Base-by-base conservation (phyloP, 2,888 invertebrate species). In the Luperina nickerlii region DNA sequence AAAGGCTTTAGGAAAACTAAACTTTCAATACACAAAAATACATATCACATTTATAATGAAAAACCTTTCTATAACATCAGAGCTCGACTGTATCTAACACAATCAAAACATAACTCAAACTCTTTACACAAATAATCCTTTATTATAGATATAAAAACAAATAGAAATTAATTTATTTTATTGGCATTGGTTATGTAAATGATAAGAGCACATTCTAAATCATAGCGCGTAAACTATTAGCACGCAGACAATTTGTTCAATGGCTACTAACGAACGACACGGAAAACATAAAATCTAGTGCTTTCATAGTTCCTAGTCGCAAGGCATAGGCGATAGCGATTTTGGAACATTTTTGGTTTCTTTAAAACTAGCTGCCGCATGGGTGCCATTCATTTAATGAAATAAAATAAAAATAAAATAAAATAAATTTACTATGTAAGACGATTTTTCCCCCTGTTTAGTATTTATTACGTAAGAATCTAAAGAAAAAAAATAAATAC, bases 221-320 rank as follows among this genome's bases (percentile, higher is more conserved):
- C 81, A 84, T 86, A 75, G 67, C 74, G 74, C 71, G 69, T 48
- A 32, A 70, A 69, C 76, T 81, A 77, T 87, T 84, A 84, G 81
- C 81, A 84, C 86, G 88, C 81, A 80, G 67, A 80, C 86, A 90
- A 91, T 91, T 90, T 90, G 90, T 90, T 91, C 88, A 90, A 91
- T 90, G 79, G 89, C 79, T 81, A 76, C 88, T 89, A 91, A 91
- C 90, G 89, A 92, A 88, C 74, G 77, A 90, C 81, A 81, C 88
- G 90, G 92, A 92, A 91, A 86, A 92, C 90, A 89, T 91, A 85
- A 89, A 89, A 88, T 85, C 76, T 82, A 86, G 84, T 78, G 81
- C 90, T 91, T 92, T 91, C 89, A 85, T 86, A 87, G 90, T 89
- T 87, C 85, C 84, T 81, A 74, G 84, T 87, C 66, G 57, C 67